These are phyloP conservation scores for Pangasianodon hypophthalmus DNA, from an alignment of 2,113 vertebrate species.

Conservation along the genomic window DNA sequence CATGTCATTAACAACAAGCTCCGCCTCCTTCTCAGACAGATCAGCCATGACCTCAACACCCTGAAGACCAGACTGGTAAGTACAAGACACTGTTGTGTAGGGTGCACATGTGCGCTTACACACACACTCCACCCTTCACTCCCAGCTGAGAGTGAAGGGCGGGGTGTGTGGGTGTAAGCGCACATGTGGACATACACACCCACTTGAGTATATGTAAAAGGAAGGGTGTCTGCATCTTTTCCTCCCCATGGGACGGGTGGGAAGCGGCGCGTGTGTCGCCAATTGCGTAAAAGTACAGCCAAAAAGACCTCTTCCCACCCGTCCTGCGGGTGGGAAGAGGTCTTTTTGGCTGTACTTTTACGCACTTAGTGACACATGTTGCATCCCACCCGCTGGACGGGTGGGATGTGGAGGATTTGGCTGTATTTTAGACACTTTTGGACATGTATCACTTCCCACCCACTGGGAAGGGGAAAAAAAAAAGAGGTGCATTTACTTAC, in stretches of 20 bases:
- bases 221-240: not conserved
- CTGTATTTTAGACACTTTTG: too few relatives aligned
- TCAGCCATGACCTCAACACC: constrained; percentile 69
- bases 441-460: too few relatives aligned
- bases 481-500: too few relatives aligned
- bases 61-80: constrained; percentile 77
- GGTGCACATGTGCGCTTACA: not conserved
- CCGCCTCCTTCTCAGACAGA: constrained; percentile 77
- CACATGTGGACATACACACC: not conserved
- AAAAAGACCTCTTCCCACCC: not conserved
- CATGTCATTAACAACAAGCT: constrained; percentile 83
- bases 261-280: too few relatives aligned
- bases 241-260: accelerated
- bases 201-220: not conserved
- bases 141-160: too few relatives aligned
- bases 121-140: not conserved
- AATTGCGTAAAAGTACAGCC: not conserved
- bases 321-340: not conserved
- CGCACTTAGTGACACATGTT: not conserved
- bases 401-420: not conserved
- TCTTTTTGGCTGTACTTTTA: too few relatives aligned
- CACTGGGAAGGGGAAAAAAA: too few relatives aligned
- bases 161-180: not conserved
- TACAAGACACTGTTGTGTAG: not conserved
- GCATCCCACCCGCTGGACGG: not conserved